Percentiles rank a stretch among this genome's conserved stretches.
These are phyloP conservation scores for Pangasius krempfi DNA, from an alignment of 2,797 vertebrate genomes.

Conservation along the genomic window DNA sequence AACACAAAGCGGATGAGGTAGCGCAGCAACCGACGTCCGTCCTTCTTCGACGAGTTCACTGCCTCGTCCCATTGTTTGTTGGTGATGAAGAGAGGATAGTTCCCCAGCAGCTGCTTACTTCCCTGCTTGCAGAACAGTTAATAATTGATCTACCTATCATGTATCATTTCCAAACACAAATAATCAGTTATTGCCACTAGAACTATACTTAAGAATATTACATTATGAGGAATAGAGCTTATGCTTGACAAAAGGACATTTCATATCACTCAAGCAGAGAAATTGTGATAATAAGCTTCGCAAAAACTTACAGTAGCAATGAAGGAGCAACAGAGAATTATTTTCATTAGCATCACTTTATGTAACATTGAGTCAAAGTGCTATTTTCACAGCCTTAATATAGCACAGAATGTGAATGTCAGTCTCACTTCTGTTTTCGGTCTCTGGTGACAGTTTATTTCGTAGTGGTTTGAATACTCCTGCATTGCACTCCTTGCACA, in stretches of 20 bases:
- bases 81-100: constrained; percentile 97
- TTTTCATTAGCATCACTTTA: constrained; percentile 32
- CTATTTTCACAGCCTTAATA: constrained; percentile 49
- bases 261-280: constrained; percentile 11
- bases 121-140: constrained; percentile 73
- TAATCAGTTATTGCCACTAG: neutral
- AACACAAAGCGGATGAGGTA: constrained; percentile 99
- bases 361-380: constrained; percentile 45
- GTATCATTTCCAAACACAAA: neutral
- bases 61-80: constrained; percentile 99
- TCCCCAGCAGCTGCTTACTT: constrained; percentile 97
- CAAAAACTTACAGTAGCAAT: constrained; percentile 3
- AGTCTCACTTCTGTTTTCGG: constrained; percentile 55
- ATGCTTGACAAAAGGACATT: neutral
- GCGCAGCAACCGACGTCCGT: constrained; percentile 92
- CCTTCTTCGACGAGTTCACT: constrained; percentile 98
- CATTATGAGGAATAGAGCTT: neutral
- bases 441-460: constrained; percentile 39
- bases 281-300: neutral
- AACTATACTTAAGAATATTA: neutral
- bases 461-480: constrained; percentile 38
- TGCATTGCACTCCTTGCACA: constrained; percentile 34
- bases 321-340: neutral
- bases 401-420: constrained; percentile 52
- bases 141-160: neutral